Base-by-base conservation (phyloP, 2,888 invertebrate genomes). In the Hirtodrosophila duncani region DNA sequence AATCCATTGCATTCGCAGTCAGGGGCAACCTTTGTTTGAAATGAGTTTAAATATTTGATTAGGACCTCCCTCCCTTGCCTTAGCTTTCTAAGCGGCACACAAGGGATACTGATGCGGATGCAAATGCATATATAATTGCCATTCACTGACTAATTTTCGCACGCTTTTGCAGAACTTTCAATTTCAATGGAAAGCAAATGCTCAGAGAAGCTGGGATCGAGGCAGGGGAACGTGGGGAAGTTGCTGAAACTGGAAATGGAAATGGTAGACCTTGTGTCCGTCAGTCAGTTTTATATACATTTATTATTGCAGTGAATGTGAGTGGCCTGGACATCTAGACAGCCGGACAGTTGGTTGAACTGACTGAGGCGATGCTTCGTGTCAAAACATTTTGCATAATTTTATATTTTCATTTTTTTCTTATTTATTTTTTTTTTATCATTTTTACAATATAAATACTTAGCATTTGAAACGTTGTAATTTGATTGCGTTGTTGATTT, bases 261-360 rank as follows among this genome's bases (percentile, higher is more conserved):
- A 45, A 53, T 52, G 41, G 45, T n/a, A 58, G 72, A 71, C 71
- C 70, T 71, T 71, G 71, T 71, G 71, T 63, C 57, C 59, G 45
- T 70, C 70, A 62, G 44, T 44, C 29, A n/a, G n/a, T n/a, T n/a
- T n/a, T n/a, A n/a, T n/a, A n/a, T n/a, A n/a, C n/a, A n/a, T 20
- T 26, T 10, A 27, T 18, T 8, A 11, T 10, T 45, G 58, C 30
- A 50, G 65, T 70, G 75, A 74, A 59, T 64, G 74, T 45, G 50
- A 52, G 57, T 43, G 49, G 48, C 36, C 37, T 39, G 48, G 41
- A n/a, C n/a, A n/a, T n/a, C n/a, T n/a, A n/a, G n/a, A n/a, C n/a
- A n/a, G n/a, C 37, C 52, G 30, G 43, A 37, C 53, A 17, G 24
- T 48, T 30, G 20, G 6, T 26, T 1, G 41, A 16, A 29, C 33